Evolutionary conservation across 2,888 invertebrate species (phyloP), one percentile per base, ranked within the genome.

Genomic region (Toxonevra muliebris): DNA sequence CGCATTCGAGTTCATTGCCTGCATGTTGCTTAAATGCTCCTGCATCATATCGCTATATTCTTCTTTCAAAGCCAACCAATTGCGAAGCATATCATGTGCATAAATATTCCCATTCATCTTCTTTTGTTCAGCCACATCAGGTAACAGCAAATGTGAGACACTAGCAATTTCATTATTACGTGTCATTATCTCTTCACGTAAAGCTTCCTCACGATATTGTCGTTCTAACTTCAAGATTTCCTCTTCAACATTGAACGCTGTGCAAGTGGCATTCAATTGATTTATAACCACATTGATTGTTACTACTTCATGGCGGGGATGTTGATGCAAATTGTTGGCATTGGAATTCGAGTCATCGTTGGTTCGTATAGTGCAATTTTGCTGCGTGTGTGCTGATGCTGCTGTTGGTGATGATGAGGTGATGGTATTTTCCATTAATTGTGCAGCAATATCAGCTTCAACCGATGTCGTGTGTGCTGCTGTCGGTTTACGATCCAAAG

Each of bases 11-110:
- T n/a, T 58, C 42, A 67, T 15, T 5, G 58, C 45, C 11, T 64
- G 50, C 11, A 68, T 41, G 10, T 50, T 13, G 19, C 50, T 67
- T 1, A 58, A 3, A 19, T 19, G 42, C 13, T 30, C 15, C 42
- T 61, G n/a, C 1, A 48, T 63, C 11, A 45, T 66, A 64, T 79
- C 80, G 60, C 80, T 80, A 41, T 82, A 82, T 45, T 80, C 76
- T 11, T 82, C 79, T 59, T 80, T 82, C 13, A 81, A 76, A 63
- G 75, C 77, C n/a, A 82, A 76, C 82, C 82, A 82, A 65, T 77
- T 73, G 12, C 75, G 75, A 5, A 63, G 57, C 15, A 66, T 62
- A 45, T 67, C 65, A 12, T 43, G 52, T 1, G 63, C 66, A 55
- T 69, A 45, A 60, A 69, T 71, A 45, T 30, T 60, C 11, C 42